Base-by-base conservation (phyloP, 2,113 vertebrate species). In the Engraulis encrasicolus region DNA sequence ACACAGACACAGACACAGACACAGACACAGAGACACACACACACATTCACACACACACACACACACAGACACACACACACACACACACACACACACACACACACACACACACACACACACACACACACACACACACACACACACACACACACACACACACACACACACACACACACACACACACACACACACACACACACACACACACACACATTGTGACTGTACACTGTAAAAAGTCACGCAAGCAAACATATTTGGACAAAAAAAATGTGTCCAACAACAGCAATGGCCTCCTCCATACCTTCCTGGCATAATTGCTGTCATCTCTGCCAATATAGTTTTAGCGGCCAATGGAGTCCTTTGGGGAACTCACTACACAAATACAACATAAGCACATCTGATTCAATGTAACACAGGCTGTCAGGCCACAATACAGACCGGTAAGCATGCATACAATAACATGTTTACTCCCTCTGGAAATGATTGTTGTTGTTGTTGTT, bases 1-100 rank as follows among this genome's bases (percentile, higher is more conserved):
- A n/a, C n/a, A n/a, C n/a, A n/a, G n/a, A n/a, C n/a, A n/a, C n/a
- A n/a, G n/a, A n/a, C n/a, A n/a, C n/a, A n/a, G n/a, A n/a, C n/a
- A n/a, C n/a, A n/a, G n/a, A n/a, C n/a, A n/a, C n/a, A 85, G 82
- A 88, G 81, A 88, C 83, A 89, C n/a, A 50, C 81, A 87, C 54
- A 27, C 86, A 37, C 87, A 84, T 89, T 38, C n/a, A n/a, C n/a
- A n/a, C n/a, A n/a, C n/a, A n/a, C n/a, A n/a, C n/a, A n/a, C n/a
- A n/a, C n/a, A n/a, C n/a, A n/a, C n/a, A n/a, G n/a, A n/a, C n/a
- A n/a, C n/a, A n/a, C n/a, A n/a, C n/a, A n/a, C n/a, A n/a, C n/a
- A n/a, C n/a, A n/a, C n/a, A 85, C 81, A 88, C 80, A 88, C 83
- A 89, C n/a, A 50, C 81, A 87, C 54, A 27, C 86, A 37, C 87